Base-by-base conservation (phyloP, 2,888 invertebrate genomes). In the Pyralis farinalis region DNA sequence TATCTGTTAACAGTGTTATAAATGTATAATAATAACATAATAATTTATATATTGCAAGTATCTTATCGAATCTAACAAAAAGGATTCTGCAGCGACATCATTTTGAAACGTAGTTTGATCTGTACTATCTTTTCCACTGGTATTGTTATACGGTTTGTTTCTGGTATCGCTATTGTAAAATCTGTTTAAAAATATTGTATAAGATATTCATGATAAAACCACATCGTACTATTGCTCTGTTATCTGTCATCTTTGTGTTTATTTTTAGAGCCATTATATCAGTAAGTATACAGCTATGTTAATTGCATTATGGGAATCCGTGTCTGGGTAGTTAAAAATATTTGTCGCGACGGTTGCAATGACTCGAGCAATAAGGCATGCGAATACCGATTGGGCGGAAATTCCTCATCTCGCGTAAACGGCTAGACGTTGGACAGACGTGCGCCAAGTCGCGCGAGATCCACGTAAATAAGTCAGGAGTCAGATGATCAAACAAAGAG, bases 391-490 rank as follows among this genome's bases (percentile, higher is more conserved):
- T 68, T 64, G 58, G 63, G 71, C 72, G 82, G 83, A 79, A 84
- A 83, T 85, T 79, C 79, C 74, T 73, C 63, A 63, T 65, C 63
- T 67, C 58, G 69, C 63, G 71, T 75, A 71, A 76, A 74, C 70
- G 84, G 68, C 85, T 87, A 86, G 87, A 87, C 86, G 71, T 58
- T 61, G 79, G 67, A 76, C 78, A 87, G 86, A 86, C 86, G 71
- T 58, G 66, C 60, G 69, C 65, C 70, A 63, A 72, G 64, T 63
- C 64, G 67, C 65, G 61, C 65, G 58, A 60, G 55, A 54, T 59
- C 54, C 71, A 68, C 71, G 76, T 76, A 71, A 76, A 77, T 76
- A 75, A 67, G 68, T 56, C 65, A 70, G 61, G 69, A 74, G 66
- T 74, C 72, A 67, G 65, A 71, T 73, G 71, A 73, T 74, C 71